Percentiles rank a stretch among this genome's conserved stretches.
phyloP scores from a whole-genome alignment of 2,888 invertebrate genomes.

The Stramonita haemastoma region DNA sequence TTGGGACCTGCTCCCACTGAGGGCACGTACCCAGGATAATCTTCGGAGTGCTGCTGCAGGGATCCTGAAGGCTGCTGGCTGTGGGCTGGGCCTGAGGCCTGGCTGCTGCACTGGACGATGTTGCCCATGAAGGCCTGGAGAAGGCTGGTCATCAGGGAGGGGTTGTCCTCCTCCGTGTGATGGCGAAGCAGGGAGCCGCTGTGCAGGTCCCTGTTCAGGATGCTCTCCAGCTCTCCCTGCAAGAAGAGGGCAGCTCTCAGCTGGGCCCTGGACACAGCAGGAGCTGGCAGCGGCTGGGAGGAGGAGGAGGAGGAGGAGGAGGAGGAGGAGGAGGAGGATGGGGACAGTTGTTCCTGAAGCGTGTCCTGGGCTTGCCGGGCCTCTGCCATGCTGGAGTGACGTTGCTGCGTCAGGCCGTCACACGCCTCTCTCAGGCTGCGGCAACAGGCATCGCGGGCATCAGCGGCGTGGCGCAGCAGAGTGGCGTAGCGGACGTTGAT shows the following conservation, averaged over 20 bases:
- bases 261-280: neutral
- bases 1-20: neutral
- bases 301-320: no score
- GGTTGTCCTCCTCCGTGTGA: neutral
- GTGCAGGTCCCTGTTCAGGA: neutral
- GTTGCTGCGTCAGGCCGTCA: neutral
- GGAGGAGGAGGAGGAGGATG: no score
- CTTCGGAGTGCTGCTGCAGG: neutral
- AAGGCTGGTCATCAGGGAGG: neutral
- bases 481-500: neutral
- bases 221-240: neutral
- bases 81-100: neutral
- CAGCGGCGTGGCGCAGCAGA: neutral
- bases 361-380: conserved; percentile 2
- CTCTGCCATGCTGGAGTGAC: neutral
- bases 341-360: neutral
- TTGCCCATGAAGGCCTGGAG: conserved; percentile 5
- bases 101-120: neutral
- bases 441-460: neutral
- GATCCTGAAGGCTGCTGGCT: neutral
- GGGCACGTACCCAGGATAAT: neutral
- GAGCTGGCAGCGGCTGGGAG: neutral
- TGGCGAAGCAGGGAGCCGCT: neutral
- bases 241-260: neutral
- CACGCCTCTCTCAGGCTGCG: neutral